These are phyloP conservation scores for Porites lobata DNA, from an alignment of 92 coral and sea anemone species.

Conservation along the genomic window DNA sequence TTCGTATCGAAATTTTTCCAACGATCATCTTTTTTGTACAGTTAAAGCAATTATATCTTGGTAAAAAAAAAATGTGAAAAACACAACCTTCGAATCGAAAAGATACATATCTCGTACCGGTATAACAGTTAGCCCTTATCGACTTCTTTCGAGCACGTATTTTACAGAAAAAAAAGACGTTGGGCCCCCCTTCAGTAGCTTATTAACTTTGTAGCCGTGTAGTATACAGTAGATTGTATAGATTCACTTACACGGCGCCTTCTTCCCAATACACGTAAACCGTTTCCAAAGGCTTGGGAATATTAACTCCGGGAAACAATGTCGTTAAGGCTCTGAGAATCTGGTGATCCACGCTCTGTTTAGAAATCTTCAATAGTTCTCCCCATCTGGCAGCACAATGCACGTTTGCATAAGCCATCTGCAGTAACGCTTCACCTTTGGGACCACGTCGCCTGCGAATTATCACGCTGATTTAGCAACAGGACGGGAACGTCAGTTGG, in stretches of 20 bases:
- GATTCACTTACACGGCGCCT: neutral
- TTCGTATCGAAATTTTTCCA: too few relatives aligned
- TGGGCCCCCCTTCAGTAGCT: too few relatives aligned
- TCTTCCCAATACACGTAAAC: constrained; percentile 46
- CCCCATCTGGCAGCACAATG: constrained; percentile 29
- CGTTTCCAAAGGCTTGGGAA: constrained; percentile 30
- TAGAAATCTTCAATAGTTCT: constrained; percentile 15
- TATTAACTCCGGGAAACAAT: constrained; percentile 34
- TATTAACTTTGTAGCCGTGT: neutral
- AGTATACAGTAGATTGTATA: neutral
- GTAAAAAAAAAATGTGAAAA: too few relatives aligned
- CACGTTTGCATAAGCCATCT: neutral
- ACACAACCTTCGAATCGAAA: too few relatives aligned
- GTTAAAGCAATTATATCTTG: too few relatives aligned
- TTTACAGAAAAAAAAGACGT: too few relatives aligned
- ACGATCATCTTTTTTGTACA: too few relatives aligned
- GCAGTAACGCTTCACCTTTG: constrained; percentile 30
- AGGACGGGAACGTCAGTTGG: too few relatives aligned
- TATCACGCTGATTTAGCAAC: too few relatives aligned
- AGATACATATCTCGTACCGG: too few relatives aligned
- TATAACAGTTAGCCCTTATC: too few relatives aligned
- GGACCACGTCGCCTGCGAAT: constrained; percentile 21
- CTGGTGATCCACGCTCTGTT: neutral
- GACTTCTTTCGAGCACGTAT: too few relatives aligned
- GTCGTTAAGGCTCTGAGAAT: constrained; percentile 14